These are phyloP conservation scores for Pygmarrhopalites habei DNA, from an alignment of 1,140 invertebrate species.

Conservation along the genomic window DNA sequence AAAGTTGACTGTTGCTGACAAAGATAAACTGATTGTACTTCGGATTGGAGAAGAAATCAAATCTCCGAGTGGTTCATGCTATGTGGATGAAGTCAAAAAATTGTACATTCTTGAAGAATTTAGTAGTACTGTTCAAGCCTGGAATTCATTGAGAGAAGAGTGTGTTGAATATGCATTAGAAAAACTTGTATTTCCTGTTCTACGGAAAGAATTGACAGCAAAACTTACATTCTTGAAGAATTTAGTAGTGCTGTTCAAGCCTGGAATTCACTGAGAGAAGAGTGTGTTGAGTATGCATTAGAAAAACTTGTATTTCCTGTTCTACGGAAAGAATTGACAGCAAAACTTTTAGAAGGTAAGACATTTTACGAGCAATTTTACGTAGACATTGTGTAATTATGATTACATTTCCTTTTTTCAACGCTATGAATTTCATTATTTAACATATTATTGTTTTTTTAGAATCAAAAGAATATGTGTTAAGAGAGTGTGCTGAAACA, in stretches of 20 bases:
- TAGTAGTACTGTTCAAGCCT: constrained; percentile 89
- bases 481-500: constrained; percentile 72
- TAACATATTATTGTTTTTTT: too few species aligned
- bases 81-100: constrained; percentile 85
- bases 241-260: constrained; percentile 92
- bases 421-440: too few species aligned
- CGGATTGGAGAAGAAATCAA: constrained; percentile 66
- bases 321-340: constrained; percentile 76
- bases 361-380: not conserved
- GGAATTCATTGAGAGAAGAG: constrained; percentile 82
- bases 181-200: constrained; percentile 79
- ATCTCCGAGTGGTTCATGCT: constrained; percentile 62
- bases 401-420: constrained; percentile 52
- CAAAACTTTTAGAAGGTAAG: constrained; percentile 64
- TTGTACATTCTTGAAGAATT: constrained; percentile 78
- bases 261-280: constrained; percentile 84
- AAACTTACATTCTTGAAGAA: constrained; percentile 83
- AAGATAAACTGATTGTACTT: constrained; percentile 74
- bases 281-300: constrained; percentile 81
- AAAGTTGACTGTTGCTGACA: constrained; percentile 71
- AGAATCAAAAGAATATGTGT: constrained; percentile 86
- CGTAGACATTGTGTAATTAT: not conserved
- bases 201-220: constrained; percentile 77
- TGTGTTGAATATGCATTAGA: constrained; percentile 81
- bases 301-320: constrained; percentile 82